A percentile compares a stretch with the other conserved stretches of the same genome.
phyloP scores from a whole-genome alignment of 2,888 invertebrate species.

The Marronus borbonicus region DNA sequence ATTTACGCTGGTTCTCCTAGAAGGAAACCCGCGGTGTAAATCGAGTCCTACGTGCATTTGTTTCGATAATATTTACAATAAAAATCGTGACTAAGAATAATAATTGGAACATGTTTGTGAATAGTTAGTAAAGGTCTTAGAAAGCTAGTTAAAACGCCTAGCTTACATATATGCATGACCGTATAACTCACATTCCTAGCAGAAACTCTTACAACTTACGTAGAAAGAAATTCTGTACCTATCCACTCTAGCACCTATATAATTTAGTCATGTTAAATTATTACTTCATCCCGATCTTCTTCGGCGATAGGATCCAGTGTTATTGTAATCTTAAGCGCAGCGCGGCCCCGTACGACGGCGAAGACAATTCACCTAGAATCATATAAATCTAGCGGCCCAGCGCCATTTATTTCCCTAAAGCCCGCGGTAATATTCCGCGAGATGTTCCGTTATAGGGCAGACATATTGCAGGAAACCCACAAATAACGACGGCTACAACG shows the following conservation, averaged over 20 bases:
- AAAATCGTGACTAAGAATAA: too few species aligned
- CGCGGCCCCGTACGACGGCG: background rate
- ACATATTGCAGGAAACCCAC: slow-evolving; percentile 39
- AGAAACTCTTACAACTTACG: background rate
- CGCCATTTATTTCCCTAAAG: slow-evolving; percentile 46
- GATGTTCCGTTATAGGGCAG: slow-evolving; percentile 41
- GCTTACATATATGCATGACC: background rate
- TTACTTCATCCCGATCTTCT: slow-evolving; percentile 26
- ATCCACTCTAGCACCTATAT: background rate
- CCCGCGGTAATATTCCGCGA: slow-evolving; percentile 41
- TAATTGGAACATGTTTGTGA: too few species aligned
- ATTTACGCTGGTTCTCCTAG: too few species aligned
- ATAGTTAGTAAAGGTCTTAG: too few species aligned
- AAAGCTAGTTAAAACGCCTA: too few species aligned
- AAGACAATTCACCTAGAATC: slow-evolving; percentile 40
- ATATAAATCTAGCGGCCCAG: slow-evolving; percentile 36
- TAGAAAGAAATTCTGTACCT: background rate
- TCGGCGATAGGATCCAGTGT: slow-evolving; percentile 20
- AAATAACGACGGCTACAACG: slow-evolving; percentile 33
- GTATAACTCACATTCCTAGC: background rate
- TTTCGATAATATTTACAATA: too few species aligned
- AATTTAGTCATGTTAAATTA: slow-evolving; percentile 25
- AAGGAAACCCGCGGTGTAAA: too few species aligned
- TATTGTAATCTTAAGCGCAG: slow-evolving; percentile 28
- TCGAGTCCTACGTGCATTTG: too few species aligned